A percentile compares a stretch with the other conserved stretches of the same genome.
Conservation (phyloP, 2,113 vertebrate species). For the Salvelinus namaycush region DNA sequence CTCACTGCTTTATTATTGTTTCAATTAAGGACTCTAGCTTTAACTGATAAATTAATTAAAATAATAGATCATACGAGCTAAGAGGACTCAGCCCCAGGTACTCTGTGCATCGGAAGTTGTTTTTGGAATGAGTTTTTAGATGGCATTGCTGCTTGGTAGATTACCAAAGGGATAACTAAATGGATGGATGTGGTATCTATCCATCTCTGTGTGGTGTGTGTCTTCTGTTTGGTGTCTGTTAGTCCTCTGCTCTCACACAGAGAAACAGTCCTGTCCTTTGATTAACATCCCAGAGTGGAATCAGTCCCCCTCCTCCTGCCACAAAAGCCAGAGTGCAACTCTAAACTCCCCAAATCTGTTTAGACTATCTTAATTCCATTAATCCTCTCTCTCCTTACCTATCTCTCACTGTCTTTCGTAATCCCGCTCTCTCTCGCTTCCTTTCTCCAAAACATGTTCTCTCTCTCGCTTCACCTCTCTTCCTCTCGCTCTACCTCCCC, state of each 20-base stretch:
- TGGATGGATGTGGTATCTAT: neutral
- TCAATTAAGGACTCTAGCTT: too few species aligned
- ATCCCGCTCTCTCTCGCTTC: slow-evolving; percentile 18
- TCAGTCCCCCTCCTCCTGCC: slow-evolving; percentile 1
- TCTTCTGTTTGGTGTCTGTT: neutral
- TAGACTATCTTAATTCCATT: slow-evolving; percentile 9
- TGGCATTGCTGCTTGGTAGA: slow-evolving; percentile 8
- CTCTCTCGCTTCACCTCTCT: neutral
- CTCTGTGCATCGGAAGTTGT: slow-evolving; percentile 24
- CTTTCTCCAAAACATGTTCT: slow-evolving; percentile 14
- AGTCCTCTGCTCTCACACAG: neutral
- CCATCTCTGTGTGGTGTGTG: neutral
- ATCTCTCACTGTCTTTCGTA: slow-evolving; percentile 31
- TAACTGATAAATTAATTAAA: neutral
- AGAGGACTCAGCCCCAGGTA: slow-evolving; percentile 8
- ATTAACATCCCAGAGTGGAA: slow-evolving; percentile 5
- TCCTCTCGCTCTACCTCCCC: slow-evolving; percentile 22
- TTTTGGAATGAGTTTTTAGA: neutral
- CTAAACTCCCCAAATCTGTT: slow-evolving; percentile 29
- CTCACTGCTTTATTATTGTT: too few species aligned
- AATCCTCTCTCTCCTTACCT: slow-evolving; percentile 24
- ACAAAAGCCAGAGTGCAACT: slow-evolving; percentile 20
- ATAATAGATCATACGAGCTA: neutral
- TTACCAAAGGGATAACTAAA: too few species aligned
- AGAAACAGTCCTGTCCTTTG: slow-evolving; percentile 2